A percentile compares a stretch with the other conserved stretches of the same genome.
Conservation (phyloP, 2,888 invertebrate species). For the Andricus curvator region DNA sequence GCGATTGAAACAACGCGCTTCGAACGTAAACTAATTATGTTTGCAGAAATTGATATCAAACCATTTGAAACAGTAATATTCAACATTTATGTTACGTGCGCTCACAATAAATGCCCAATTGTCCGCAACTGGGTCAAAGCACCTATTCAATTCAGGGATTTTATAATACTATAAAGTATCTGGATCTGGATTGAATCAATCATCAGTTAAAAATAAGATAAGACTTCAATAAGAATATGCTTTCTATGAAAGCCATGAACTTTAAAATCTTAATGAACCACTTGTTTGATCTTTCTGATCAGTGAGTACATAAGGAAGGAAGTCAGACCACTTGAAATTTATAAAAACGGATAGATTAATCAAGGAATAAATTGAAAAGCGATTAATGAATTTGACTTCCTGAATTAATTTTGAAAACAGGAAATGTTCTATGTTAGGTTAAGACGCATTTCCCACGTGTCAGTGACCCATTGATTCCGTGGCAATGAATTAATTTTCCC, state of each 20-base stretch:
- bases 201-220: no score
- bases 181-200: background rate
- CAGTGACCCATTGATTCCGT: slow-evolving; percentile 53
- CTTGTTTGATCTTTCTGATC: no score
- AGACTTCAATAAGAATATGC: no score
- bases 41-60: background rate
- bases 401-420: background rate
- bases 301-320: background rate
- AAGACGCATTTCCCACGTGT: slow-evolving; percentile 33
- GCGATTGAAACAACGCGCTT: background rate
- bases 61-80: background rate
- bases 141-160: background rate
- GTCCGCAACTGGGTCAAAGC: background rate
- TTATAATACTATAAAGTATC: background rate
- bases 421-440: background rate
- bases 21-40: slow-evolving; percentile 14
- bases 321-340: background rate
- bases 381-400: background rate
- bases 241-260: no score
- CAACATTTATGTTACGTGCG: background rate
- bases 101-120: background rate
- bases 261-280: no score
- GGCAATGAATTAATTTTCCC: slow-evolving; percentile 56
- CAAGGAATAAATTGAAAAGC: background rate
- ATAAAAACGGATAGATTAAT: background rate